Evolutionary conservation across 1,140 invertebrate species (phyloP), one percentile per base, ranked within the genome.

Genomic region (Phocides pigmalion): DNA sequence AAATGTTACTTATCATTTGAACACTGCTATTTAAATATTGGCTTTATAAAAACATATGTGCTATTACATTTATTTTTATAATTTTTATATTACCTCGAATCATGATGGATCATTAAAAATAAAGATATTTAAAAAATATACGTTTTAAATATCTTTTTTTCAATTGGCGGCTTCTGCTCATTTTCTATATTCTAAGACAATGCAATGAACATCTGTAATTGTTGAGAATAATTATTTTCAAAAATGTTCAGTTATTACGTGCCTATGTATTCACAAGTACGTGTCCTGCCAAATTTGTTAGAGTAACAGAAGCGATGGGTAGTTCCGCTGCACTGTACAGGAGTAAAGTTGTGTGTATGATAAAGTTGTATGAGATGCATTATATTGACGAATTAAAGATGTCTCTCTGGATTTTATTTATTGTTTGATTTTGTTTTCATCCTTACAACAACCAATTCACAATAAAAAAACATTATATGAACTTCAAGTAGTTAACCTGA

Each of bases 261-360:
- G 14, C 6, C 5, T 12, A 8, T 39, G 0, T 58, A 32, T 25
- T 59, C 17, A n/a, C 19, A 41, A 17, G 39, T 32, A 35, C 51
- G 20, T 68, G 59, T 68, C 77, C 70, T 80, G 74, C 79, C 75
- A 78, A 80, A 81, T 76, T 54, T 74, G 41, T 71, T 64, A 50
- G 64, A 42, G 62, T 70, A 76, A 74, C 73, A 65, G 61, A 84
- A 87, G 75, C 80, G 84, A 87, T 87, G 77, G 84, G 85, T 87
- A 87, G 82, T 79, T 78, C 79, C 81, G 85, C 83, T 84, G 85
- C 8, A 86, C 47, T 87, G 87, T 89, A 87, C 87, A 89, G 76
- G 63, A 59, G 78, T 89, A 79, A 75, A 64, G 71, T 74, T 85
- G 81, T 79, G 83, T 77, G 75, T 80, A 70, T 66, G 74, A 79